Evolutionary conservation across 2,888 invertebrate genomes (phyloP).

Genomic region (Nomada lathburiana): DNA sequence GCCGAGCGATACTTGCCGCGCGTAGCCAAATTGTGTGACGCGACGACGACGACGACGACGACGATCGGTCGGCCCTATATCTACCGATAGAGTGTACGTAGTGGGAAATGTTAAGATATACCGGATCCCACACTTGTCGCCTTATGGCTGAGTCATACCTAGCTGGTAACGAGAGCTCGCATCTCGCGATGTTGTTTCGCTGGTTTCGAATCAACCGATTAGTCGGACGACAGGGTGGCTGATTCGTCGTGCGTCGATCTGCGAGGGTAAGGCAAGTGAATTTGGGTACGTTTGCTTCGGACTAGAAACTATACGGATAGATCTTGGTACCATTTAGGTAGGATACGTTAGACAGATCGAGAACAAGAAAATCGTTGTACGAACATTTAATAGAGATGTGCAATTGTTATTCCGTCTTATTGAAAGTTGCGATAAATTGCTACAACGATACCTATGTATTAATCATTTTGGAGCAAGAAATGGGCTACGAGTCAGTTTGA

Average conservation of each 20-base stretch:
- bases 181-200: slow-evolving; percentile 6
- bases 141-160: slow-evolving; percentile 38
- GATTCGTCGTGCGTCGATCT: slow-evolving; percentile 6
- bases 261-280: neutral
- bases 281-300: too few relatives aligned
- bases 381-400: too few relatives aligned
- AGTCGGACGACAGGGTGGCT: neutral
- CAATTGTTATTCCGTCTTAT: too few relatives aligned
- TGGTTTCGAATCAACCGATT: slow-evolving; percentile 8
- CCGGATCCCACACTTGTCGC: slow-evolving; percentile 9
- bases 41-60: neutral
- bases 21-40: slow-evolving; percentile 14
- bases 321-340: too few relatives aligned
- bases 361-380: too few relatives aligned
- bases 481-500: too few relatives aligned
- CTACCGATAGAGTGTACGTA: slow-evolving; percentile 55
- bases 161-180: neutral
- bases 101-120: slow-evolving; percentile 44
- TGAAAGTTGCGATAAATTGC: too few relatives aligned
- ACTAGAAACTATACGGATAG: too few relatives aligned
- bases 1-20: slow-evolving; percentile 31
- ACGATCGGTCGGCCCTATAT: slow-evolving; percentile 43
- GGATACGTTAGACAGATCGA: too few relatives aligned
- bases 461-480: too few relatives aligned
- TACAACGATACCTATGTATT: too few relatives aligned